Evolutionary conservation across 1,140 invertebrate species (phyloP).

Genomic region (Drosophila nikananu): DNA sequence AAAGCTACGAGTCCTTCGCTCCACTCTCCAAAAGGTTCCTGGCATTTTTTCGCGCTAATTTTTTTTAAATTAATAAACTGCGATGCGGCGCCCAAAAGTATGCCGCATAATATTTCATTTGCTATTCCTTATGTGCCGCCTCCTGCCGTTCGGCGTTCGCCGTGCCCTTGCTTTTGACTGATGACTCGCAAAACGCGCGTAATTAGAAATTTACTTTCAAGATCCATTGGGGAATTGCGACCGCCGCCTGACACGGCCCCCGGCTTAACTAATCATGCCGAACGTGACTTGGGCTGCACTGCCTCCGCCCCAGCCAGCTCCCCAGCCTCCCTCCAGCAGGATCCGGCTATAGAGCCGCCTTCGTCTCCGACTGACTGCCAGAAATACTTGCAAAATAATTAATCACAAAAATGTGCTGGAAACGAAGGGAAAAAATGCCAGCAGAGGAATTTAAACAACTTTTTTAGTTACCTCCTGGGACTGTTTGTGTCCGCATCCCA

Average conservation of each 20-base stretch:
- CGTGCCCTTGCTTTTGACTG: conserved; percentile 69
- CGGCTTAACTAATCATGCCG: conserved; percentile 81
- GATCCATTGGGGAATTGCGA: conserved; percentile 82
- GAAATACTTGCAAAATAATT: conserved; percentile 80
- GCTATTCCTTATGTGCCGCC: conserved; percentile 70
- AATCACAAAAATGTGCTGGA: conserved; percentile 76
- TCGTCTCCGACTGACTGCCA: conserved; percentile 51
- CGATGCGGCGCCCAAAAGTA: conserved; percentile 73
- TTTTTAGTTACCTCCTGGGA: conserved; percentile 83
- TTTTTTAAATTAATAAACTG: conserved; percentile 83
- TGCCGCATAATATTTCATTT: conserved; percentile 84
- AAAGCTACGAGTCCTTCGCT: background rate
- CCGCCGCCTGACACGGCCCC: conserved; percentile 71
- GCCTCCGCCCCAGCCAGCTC: background rate
- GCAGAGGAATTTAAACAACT: conserved; percentile 77
- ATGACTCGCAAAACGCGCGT: conserved; percentile 82
- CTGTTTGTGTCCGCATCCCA: conserved; percentile 61
- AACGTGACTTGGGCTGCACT: conserved; percentile 75
- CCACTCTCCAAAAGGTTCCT: conserved; percentile 9
- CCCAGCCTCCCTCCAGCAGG: conserved; percentile 9
- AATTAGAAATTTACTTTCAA: conserved; percentile 84
- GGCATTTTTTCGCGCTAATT: conserved; percentile 78
- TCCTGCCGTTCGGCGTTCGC: background rate
- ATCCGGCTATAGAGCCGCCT: conserved; percentile 10
- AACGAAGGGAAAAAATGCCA: conserved; percentile 47